Evolutionary conservation across 2,888 invertebrate genomes (phyloP).

Genomic region (Drosophila borealis): DNA sequence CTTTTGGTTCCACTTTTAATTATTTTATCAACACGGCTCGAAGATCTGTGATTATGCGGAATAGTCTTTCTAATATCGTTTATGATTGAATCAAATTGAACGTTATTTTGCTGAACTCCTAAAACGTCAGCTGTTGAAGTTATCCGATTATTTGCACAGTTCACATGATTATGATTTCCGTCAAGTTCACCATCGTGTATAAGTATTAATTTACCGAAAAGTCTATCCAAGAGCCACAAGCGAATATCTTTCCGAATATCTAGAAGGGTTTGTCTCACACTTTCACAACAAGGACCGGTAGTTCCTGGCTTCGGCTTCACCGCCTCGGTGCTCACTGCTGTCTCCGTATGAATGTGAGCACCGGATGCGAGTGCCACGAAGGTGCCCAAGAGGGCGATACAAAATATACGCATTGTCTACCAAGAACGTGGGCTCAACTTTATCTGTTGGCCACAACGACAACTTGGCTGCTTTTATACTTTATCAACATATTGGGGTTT

Average conservation of each 20-base stretch:
- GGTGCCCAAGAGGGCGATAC: conserved; percentile 57
- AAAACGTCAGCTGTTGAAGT: conserved; percentile 7
- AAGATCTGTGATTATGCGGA: conserved; percentile 33
- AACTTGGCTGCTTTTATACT: conserved; percentile 61
- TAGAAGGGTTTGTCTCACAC: conserved; percentile 67
- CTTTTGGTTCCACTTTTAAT: conserved; percentile 7
- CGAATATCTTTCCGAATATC: conserved; percentile 70
- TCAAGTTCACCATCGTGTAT: conserved; percentile 52
- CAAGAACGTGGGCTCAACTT: conserved; percentile 25
- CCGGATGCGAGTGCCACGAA: conserved; percentile 47
- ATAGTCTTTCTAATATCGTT: conserved; percentile 27
- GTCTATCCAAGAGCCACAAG: conserved; percentile 61
- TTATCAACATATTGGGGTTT: conserved; percentile 9
- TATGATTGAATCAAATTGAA: conserved; percentile 31
- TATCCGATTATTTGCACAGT: conserved; percentile 50
- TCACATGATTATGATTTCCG: conserved; percentile 47
- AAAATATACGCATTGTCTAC: conserved; percentile 63
- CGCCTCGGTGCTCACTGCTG: conserved; percentile 37
- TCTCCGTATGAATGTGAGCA: conserved; percentile 48
- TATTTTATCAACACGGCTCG: conserved; percentile 5
- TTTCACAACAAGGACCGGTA: conserved; percentile 60
- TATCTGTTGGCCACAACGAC: conserved; percentile 49
- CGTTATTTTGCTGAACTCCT: not conserved
- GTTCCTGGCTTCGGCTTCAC: conserved; percentile 25
- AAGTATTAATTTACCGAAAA: conserved; percentile 63